These are phyloP conservation scores for Brachionus asplanchnoidis DNA, from an alignment of 1,140 invertebrate species.

Conservation along the genomic window DNA sequence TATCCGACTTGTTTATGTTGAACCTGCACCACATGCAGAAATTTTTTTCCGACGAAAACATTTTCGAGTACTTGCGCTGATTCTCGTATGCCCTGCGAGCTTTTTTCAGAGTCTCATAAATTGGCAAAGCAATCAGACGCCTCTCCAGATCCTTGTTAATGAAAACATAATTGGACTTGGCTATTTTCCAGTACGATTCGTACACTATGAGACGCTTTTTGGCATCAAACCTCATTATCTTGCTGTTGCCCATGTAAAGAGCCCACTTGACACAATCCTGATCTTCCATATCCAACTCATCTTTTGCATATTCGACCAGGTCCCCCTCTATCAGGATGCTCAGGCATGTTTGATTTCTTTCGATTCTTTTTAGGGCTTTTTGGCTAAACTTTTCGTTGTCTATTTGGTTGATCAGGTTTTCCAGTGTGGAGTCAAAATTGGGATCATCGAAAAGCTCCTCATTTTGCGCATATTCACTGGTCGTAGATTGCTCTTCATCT, in stretches of 20 bases:
- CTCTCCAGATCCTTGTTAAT: slow-evolving; percentile 22
- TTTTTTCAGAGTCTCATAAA: slow-evolving; percentile 35
- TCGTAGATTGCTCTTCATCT: not conserved
- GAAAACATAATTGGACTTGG: slow-evolving; percentile 8
- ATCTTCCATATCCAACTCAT: not conserved
- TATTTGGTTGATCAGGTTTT: not conserved
- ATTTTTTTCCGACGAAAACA: slow-evolving; percentile 36
- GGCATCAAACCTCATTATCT: slow-evolving; percentile 26
- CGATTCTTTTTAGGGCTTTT: not conserved
- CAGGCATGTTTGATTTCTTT: slow-evolving; percentile 34
- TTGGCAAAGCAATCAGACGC: slow-evolving; percentile 13
- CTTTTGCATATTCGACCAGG: slow-evolving; percentile 19
- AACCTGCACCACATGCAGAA: slow-evolving; percentile 32
- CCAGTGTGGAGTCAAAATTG: slow-evolving; percentile 7
- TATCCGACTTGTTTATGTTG: slow-evolving; percentile 34
- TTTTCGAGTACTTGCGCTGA: not conserved
- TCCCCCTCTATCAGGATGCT: slow-evolving; percentile 26
- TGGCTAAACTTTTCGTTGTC: slow-evolving; percentile 12
- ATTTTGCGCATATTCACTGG: not conserved
- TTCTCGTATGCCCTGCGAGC: slow-evolving; percentile 17
- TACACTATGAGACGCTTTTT: not conserved
- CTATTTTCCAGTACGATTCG: slow-evolving; percentile 40
- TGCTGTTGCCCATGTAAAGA: slow-evolving; percentile 28
- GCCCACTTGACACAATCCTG: not conserved
- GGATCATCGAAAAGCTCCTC: not conserved